A percentile compares a stretch with the other conserved stretches of the same genome.
Conservation (phyloP, 2,113 vertebrate genomes). For the Oxygymnocypris stewartii region DNA sequence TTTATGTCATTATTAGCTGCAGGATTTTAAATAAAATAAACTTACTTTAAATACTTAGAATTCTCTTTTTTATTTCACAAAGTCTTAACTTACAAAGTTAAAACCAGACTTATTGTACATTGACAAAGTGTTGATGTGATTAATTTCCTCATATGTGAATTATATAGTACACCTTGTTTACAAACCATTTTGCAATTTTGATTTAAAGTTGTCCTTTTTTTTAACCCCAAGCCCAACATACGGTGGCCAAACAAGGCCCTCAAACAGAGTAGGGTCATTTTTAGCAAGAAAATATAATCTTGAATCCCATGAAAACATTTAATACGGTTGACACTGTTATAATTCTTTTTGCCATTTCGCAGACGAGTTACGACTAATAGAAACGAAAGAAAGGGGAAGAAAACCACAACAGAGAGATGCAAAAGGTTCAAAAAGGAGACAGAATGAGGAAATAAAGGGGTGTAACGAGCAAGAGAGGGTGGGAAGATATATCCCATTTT, state of each 20-base stretch:
- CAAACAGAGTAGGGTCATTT: slow-evolving; percentile 18
- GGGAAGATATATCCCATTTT: slow-evolving; percentile 55
- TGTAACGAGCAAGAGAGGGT: slow-evolving; percentile 30
- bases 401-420: slow-evolving; percentile 29
- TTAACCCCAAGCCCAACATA: background rate
- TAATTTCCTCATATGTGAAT: too few species aligned
- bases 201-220: background rate
- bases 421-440: background rate
- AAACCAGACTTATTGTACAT: too few species aligned
- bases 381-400: background rate
- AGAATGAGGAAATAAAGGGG: background rate
- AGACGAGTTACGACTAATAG: background rate
- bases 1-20: too few species aligned
- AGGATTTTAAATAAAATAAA: too few species aligned
- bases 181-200: background rate
- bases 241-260: background rate
- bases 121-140: too few species aligned
- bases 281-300: slow-evolving; percentile 29
- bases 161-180: background rate
- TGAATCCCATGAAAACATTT: slow-evolving; percentile 52
- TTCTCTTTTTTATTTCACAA: too few species aligned
- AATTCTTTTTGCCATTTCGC: slow-evolving; percentile 39
- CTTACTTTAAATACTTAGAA: too few species aligned
- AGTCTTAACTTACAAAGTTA: too few species aligned
- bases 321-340: slow-evolving; percentile 21